A percentile compares a stretch with the other conserved stretches of the same genome.
Conservation (phyloP, 2,888 invertebrate species). For the Plebejus argus region DNA sequence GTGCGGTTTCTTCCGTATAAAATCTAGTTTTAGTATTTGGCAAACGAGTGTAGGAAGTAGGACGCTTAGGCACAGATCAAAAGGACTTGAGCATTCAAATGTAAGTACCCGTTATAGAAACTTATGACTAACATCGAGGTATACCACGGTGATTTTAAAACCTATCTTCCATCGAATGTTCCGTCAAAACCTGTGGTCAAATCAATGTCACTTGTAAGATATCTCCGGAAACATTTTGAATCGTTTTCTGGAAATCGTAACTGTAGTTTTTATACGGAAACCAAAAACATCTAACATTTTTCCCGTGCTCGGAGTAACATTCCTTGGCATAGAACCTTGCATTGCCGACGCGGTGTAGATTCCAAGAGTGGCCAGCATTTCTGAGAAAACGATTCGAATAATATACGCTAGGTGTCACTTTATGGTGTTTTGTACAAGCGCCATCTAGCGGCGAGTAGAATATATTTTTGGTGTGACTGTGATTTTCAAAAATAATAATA, state of each 20-base stretch:
- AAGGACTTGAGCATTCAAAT: background rate
- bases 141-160: background rate
- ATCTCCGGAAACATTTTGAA: background rate
- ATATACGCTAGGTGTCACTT: slow-evolving; percentile 9
- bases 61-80: background rate
- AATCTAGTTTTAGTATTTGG: slow-evolving; percentile 1
- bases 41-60: background rate
- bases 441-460: slow-evolving; percentile 20
- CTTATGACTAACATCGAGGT: too few relatives aligned
- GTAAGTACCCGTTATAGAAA: background rate
- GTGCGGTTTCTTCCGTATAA: background rate
- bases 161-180: background rate
- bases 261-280: background rate
- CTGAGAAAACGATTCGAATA: background rate
- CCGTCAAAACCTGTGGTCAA: too few relatives aligned
- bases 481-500: too few relatives aligned
- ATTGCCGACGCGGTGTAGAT: background rate
- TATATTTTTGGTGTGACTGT: background rate
- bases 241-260: background rate
- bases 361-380: background rate
- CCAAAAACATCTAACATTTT: background rate
- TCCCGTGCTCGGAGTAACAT: background rate
- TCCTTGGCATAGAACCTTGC: slow-evolving; percentile 13
- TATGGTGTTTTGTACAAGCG: background rate
- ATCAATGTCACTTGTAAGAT: background rate